A percentile compares a stretch with the other conserved stretches of the same genome.
These are phyloP conservation scores for Phymorhynchus buccinoides DNA, from an alignment of 1,140 invertebrate species.

Conservation along the genomic window DNA sequence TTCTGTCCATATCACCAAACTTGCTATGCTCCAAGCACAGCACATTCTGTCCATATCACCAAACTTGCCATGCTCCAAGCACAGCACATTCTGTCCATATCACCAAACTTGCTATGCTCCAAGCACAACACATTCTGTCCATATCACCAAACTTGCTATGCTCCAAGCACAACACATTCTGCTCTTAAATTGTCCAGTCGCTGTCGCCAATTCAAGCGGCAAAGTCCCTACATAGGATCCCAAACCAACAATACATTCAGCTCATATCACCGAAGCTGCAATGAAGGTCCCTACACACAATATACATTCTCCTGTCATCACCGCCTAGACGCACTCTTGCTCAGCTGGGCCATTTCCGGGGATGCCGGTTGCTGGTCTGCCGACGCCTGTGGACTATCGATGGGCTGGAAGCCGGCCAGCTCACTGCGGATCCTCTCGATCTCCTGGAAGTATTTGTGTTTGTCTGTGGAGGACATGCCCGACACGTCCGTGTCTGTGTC, in stretches of 20 bases:
- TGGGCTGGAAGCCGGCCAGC: slow-evolving; percentile 69
- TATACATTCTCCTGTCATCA: not conserved
- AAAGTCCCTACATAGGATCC: not conserved
- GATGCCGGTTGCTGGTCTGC: slow-evolving; percentile 60
- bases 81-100: too few relatives aligned
- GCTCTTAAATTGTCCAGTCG: too few relatives aligned
- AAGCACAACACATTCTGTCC: too few relatives aligned
- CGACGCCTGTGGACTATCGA: slow-evolving; percentile 57
- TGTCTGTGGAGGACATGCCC: slow-evolving; percentile 52
- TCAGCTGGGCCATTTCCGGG: slow-evolving; percentile 47
- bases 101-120: too few relatives aligned
- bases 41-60: too few relatives aligned
- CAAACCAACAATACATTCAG: not conserved
- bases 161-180: too few relatives aligned
- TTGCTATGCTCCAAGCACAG: too few relatives aligned
- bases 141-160: too few relatives aligned
- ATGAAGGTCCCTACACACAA: not conserved
- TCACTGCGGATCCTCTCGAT: slow-evolving; percentile 66
- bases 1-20: too few relatives aligned
- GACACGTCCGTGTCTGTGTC: slow-evolving; percentile 58
- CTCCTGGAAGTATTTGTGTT: slow-evolving; percentile 64
- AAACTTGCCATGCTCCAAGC: too few relatives aligned
- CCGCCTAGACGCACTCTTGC: slow-evolving; percentile 26
- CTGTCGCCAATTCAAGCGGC: too few relatives aligned
- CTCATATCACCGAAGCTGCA: not conserved